Evolutionary conservation across 2,888 invertebrate genomes (phyloP).

Genomic region (Dicycla oo): DNA sequence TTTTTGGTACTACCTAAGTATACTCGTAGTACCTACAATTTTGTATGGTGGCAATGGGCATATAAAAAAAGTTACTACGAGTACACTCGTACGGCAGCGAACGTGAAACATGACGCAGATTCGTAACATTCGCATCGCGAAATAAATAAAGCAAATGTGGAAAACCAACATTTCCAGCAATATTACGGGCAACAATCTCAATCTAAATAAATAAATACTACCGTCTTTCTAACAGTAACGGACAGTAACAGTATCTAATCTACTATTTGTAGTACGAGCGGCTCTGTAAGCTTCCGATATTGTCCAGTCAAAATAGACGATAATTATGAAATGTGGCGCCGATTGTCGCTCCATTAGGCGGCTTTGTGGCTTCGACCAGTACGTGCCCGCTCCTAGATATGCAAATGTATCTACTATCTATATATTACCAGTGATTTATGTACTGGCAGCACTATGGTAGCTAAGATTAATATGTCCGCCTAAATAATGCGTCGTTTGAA

Average conservation of each 20-base stretch:
- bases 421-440: constrained; percentile 63
- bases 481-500: constrained; percentile 43
- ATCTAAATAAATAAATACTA: constrained; percentile 42
- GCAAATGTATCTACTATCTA: constrained; percentile 76
- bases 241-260: constrained; percentile 70
- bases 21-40: too few relatives aligned
- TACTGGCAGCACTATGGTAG: constrained; percentile 50
- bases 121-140: too few relatives aligned
- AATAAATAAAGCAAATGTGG: not conserved
- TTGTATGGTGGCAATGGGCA: too few relatives aligned
- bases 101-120: too few relatives aligned
- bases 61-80: too few relatives aligned
- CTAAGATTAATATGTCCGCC: constrained; percentile 49
- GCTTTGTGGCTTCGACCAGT: constrained; percentile 82
- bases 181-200: constrained; percentile 7
- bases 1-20: too few relatives aligned
- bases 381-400: constrained; percentile 81
- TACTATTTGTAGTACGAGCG: constrained; percentile 67
- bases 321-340: constrained; percentile 89
- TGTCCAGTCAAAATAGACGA: constrained; percentile 88
- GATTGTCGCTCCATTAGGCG: constrained; percentile 87
- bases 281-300: constrained; percentile 81
- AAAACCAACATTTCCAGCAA: not conserved
- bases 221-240: constrained; percentile 45
- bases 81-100: too few relatives aligned